Conservation (phyloP, 1,140 invertebrate genomes). For the Psix sp. region DNA sequence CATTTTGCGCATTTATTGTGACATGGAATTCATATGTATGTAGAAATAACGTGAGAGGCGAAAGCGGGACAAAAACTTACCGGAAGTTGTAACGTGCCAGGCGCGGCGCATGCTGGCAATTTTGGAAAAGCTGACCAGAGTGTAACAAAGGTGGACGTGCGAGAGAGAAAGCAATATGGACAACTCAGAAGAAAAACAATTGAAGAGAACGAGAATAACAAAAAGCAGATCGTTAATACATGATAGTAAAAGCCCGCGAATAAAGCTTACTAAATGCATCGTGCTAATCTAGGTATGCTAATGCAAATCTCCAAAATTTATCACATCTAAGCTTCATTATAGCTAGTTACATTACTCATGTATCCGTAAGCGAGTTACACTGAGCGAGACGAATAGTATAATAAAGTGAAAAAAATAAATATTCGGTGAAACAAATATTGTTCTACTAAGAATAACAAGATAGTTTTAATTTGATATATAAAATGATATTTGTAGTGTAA, state of each 20-base stretch:
- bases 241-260: constrained; percentile 24
- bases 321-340: constrained; percentile 55
- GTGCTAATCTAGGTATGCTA: constrained; percentile 71
- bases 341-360: constrained; percentile 58
- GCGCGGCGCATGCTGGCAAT: constrained; percentile 40
- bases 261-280: constrained; percentile 66
- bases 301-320: constrained; percentile 68
- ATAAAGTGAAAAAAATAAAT: too few species aligned
- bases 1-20: constrained; percentile 50
- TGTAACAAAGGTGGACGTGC: constrained; percentile 17
- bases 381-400: too few species aligned
- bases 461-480: too few species aligned
- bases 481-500: too few species aligned
- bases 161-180: constrained; percentile 1
- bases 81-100: constrained; percentile 54
- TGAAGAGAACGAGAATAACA: constrained; percentile 20
- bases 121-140: constrained; percentile 31
- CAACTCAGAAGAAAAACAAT: constrained; percentile 27
- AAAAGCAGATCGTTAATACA: constrained; percentile 16
- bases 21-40: constrained; percentile 60
- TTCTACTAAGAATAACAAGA: too few species aligned
- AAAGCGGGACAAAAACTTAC: constrained; percentile 52
- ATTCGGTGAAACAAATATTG: too few species aligned
- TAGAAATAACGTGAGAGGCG: constrained; percentile 55
- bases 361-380: too few species aligned